Evolutionary conservation across 2,888 invertebrate species (phyloP), one percentile per base, ranked within the genome.

Genomic region (Dilophus febrilis): DNA sequence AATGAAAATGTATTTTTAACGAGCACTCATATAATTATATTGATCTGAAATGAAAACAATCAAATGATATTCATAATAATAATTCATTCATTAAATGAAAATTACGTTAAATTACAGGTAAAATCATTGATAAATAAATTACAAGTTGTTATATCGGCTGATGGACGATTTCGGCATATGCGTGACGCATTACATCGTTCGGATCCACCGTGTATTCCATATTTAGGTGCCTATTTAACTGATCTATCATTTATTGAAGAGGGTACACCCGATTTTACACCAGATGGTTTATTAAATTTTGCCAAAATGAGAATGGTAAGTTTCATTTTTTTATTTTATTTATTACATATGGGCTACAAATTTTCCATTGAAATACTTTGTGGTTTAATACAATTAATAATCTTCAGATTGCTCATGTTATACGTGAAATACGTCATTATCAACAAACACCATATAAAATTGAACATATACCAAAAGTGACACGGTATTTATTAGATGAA

Each of bases 301-400:
- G 87, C 90, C 6, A 91, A 91, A 64, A 88, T 91, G 88, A 69
- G 90, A 65, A 90, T 91, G 90, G 88, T 87, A 63, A n/a, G 4
- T 35, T 35, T 11, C 18, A 19, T 16, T 27, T 14, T 28, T 31
- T 13, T 22, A 30, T n/a, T 26, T 39, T 38, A 12, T 19, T 11
- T 34, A 29, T 12, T 26, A 35, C n/a, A 33, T 26, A n/a, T n/a
- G n/a, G n/a, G n/a, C n/a, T n/a, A n/a, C n/a, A n/a, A n/a, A n/a
- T n/a, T n/a, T n/a, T n/a, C n/a, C n/a, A n/a, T n/a, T n/a, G n/a
- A n/a, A n/a, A n/a, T n/a, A n/a, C n/a, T n/a, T n/a, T n/a, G n/a
- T n/a, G n/a, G n/a, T n/a, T n/a, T n/a, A n/a, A n/a, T n/a, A 22
- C 12, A 13, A 46, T 46, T 45, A 55, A 70, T 64, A 14, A n/a